These are phyloP conservation scores for Numenius phaeopus DNA, from an alignment of 2,797 vertebrate genomes.

Conservation along the genomic window DNA sequence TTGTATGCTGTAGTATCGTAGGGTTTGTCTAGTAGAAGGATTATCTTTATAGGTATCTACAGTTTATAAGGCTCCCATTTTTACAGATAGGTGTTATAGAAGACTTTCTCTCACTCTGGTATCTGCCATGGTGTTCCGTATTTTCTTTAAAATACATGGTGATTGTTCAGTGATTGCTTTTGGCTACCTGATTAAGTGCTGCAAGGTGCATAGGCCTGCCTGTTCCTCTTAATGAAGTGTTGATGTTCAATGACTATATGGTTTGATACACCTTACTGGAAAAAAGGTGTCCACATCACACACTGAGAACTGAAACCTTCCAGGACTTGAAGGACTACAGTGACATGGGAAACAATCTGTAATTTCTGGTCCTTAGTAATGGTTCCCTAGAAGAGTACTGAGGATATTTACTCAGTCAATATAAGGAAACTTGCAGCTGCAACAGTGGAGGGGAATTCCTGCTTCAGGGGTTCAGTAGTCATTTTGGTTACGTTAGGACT, in stretches of 20 bases:
- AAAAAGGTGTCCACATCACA: background rate
- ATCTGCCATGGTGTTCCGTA: background rate
- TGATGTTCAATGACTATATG: background rate
- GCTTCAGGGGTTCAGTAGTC: background rate
- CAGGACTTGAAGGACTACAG: background rate
- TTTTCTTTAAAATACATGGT: background rate
- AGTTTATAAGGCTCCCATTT: background rate
- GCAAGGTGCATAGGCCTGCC: background rate
- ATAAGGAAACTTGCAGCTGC: background rate
- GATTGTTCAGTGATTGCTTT: background rate
- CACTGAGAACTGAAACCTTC: background rate
- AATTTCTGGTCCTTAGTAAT: background rate
- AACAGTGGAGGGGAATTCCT: background rate
- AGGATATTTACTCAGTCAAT: background rate
- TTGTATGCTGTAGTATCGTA: background rate
- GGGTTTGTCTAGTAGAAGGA: background rate
- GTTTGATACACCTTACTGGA: background rate
- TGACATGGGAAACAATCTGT: background rate
- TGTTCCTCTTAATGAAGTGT: background rate
- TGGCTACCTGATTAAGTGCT: background rate
- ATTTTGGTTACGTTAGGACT: background rate
- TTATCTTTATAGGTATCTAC: background rate
- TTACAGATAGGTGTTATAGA: background rate
- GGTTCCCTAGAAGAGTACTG: background rate
- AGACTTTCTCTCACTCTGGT: background rate